Evolutionary conservation across 2,888 invertebrate species (phyloP), one percentile per base, ranked within the genome.

Genomic region (Clusia tigrina): DNA sequence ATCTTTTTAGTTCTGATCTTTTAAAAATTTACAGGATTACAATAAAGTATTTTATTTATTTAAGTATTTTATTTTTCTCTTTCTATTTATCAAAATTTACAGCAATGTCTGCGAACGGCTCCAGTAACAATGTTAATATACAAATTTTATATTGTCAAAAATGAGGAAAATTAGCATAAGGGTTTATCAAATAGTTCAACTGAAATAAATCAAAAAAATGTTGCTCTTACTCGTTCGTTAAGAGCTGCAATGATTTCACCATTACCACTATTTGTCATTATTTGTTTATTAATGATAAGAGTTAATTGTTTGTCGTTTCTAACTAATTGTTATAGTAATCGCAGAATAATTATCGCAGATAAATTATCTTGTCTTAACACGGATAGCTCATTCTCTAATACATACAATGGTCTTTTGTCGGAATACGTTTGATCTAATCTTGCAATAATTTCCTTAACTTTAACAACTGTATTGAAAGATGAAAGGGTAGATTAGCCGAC

Each of bases 381-480:
- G n/a, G 15, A 15, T 42, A 42, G n/a, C n/a, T 42, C 42, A 42
- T 42, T 42, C n/a, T 42, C 42, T n/a, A 48, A 48, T 22, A 48
- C 48, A 15, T 48, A 48, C 22, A 48, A 20, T 5, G 20, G 22
- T 15, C 20, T 48, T 15, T 48, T 48, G 15, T 48, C 48, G 6
- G 48, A 48, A 48, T 48, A 20, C 18, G 18, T 22, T 15, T 48
- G 22, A 22, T 48, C 48, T 2, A 48, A 15, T 22, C 48, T 48
- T 6, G 48, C 22, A 5, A 48, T 48, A 20, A 48, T 48, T 22
- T 18, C 48, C 22, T 20, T 48, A 15, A 48, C 18, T 20, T 48
- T 48, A 3, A 48, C 3, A 18, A 48, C 15, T 20, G 48, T 48
- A 20, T 48, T 48, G 22, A 20, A 48, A 6, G 48, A 48, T 22